Evolutionary conservation across 30 jellyfish, hydroid and myxozoan species (phyloP).

Genomic region (Phacellophora camtschatica): DNA sequence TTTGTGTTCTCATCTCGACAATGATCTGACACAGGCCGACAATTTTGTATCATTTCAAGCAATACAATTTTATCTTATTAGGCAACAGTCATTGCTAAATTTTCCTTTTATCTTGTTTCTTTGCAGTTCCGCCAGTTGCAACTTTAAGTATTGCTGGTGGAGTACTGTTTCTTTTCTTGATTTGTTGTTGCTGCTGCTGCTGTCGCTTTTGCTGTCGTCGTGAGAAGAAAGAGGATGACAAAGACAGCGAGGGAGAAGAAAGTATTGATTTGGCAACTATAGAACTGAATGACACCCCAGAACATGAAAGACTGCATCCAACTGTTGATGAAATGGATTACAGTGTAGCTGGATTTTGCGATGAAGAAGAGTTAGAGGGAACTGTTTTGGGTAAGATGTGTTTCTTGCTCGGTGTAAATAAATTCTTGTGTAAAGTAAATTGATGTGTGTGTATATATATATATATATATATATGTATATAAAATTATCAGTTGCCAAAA

Average conservation of each 20-base stretch:
- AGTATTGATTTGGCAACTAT: conserved; percentile 57
- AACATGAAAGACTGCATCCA: conserved; percentile 62
- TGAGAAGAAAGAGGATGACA: conserved; percentile 51
- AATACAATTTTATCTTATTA: too few species aligned
- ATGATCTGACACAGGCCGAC: too few species aligned
- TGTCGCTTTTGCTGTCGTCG: conserved; percentile 62
- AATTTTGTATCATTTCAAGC: background rate
- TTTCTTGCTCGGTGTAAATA: too few species aligned
- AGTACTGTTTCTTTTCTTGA: conserved; percentile 32
- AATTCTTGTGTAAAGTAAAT: too few species aligned
- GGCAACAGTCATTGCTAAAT: background rate
- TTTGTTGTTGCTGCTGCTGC: conserved; percentile 79
- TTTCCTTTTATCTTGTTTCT: background rate
- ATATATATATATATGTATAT: too few species aligned
- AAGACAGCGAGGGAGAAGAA: conserved; percentile 45
- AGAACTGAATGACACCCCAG: conserved; percentile 59
- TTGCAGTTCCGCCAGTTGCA: conserved; percentile 79
- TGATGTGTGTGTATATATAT: too few species aligned
- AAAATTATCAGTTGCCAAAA: too few species aligned
- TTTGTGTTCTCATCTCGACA: too few species aligned
- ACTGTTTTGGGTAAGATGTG: conserved; percentile 51
- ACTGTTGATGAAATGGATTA: conserved; percentile 83
- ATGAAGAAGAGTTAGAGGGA: conserved; percentile 48
- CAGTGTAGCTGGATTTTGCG: conserved; percentile 66
- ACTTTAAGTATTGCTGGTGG: conserved; percentile 74